Percentiles rank a stretch among this genome's conserved stretches.
These are phyloP conservation scores for Lepidocolaptes lacrymiger DNA, from an alignment of 2,797 vertebrate species.

Conservation along the genomic window DNA sequence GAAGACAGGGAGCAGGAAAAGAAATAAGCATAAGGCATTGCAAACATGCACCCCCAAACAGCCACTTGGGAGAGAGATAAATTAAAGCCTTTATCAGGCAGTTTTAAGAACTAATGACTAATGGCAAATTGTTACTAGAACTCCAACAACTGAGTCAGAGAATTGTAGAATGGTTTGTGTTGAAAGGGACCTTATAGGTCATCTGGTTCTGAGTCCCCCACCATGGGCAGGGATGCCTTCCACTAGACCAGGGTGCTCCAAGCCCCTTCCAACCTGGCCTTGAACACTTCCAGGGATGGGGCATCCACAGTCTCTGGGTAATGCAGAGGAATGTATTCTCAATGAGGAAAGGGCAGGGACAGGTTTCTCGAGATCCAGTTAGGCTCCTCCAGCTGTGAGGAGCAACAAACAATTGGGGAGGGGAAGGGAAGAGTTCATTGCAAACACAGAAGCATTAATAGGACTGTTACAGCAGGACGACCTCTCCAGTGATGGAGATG, in stretches of 20 bases:
- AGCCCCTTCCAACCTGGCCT: not conserved
- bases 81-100: not conserved
- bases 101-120: not conserved
- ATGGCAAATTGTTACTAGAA: not conserved
- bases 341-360: not conserved
- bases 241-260: not conserved
- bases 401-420: not conserved
- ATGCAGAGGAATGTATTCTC: not conserved
- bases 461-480: rapidly evolving
- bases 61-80: not conserved
- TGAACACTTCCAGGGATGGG: not conserved
- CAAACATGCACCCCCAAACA: not conserved
- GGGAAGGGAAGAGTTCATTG: not conserved
- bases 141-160: rapidly evolving
- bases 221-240: not conserved
- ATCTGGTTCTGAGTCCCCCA: not conserved
- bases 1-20: not conserved
- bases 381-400: not conserved
- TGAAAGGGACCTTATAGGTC: not conserved
- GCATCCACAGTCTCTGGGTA: not conserved
- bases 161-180: not conserved
- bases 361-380: not conserved
- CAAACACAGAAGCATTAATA: not conserved
- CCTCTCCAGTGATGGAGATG: not conserved
- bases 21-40: not conserved